These are phyloP conservation scores for Tipula lateralis DNA, from an alignment of 2,888 invertebrate species.

Conservation along the genomic window DNA sequence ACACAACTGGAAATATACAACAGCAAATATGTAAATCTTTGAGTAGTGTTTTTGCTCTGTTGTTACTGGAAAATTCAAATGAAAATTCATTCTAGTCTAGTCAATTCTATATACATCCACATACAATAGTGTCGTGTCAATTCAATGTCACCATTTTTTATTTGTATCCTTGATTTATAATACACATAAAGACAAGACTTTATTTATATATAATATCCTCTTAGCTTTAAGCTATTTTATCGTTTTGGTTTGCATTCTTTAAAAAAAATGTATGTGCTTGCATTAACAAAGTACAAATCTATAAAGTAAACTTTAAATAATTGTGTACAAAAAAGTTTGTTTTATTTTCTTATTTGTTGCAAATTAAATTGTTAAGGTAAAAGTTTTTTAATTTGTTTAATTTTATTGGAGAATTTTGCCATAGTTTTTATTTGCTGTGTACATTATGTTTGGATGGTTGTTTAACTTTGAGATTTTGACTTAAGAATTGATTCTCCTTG, in stretches of 20 bases:
- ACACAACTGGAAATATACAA: background rate
- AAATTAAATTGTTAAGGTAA: slow-evolving; percentile 19
- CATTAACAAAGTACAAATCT: background rate
- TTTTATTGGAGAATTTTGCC: background rate
- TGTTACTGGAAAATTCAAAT: background rate
- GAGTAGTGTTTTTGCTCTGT: background rate
- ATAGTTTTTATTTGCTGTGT: background rate
- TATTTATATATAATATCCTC: background rate
- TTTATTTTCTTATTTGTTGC: background rate
- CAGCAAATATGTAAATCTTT: background rate
- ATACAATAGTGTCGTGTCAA: background rate
- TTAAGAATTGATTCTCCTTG: no score
- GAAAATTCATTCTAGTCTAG: background rate
- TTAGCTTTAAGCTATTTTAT: background rate
- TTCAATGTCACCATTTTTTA: background rate
- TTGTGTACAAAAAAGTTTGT: background rate
- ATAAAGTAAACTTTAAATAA: background rate
- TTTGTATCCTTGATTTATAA: background rate
- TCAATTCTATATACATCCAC: background rate
- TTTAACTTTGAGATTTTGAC: no score
- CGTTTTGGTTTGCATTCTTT: background rate
- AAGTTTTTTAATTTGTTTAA: background rate
- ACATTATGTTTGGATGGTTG: background rate
- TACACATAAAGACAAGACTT: background rate
- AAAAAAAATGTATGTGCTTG: background rate